Evolutionary conservation across 2,888 invertebrate species (phyloP).

Genomic region (Hylaea fasciaria): DNA sequence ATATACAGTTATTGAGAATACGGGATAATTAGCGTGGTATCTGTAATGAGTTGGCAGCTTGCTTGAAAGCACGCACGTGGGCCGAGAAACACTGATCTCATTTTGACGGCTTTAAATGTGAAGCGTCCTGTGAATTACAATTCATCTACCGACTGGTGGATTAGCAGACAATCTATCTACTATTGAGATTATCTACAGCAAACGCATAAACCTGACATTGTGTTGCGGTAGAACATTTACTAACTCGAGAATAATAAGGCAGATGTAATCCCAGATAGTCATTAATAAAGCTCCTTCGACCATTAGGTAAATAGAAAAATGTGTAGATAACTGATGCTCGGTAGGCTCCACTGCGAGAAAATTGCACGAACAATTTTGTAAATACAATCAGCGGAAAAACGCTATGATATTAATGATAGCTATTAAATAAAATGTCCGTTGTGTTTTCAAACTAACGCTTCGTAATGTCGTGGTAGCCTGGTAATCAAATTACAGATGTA

Average conservation of each 20-base stretch:
- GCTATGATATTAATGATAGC: slow-evolving; percentile 7
- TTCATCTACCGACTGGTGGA: not conserved
- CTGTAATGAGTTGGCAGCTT: slow-evolving; percentile 28
- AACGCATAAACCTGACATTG: too few relatives aligned
- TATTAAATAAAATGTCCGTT: slow-evolving; percentile 1
- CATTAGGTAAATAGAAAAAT: not conserved
- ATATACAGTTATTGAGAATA: slow-evolving; percentile 21
- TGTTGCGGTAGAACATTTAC: too few relatives aligned
- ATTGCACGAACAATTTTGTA: slow-evolving; percentile 4
- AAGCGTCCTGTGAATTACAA: not conserved
- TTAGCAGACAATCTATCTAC: not conserved
- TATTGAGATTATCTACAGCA: too few relatives aligned
- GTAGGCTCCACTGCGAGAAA: slow-evolving; percentile 8
- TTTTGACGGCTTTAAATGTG: not conserved
- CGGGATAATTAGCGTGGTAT: slow-evolving; percentile 40
- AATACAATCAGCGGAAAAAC: slow-evolving; percentile 3
- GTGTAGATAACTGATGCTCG: not conserved
- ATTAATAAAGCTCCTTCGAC: too few relatives aligned
- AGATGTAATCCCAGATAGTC: too few relatives aligned
- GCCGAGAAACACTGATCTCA: not conserved
- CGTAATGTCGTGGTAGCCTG: too few relatives aligned
- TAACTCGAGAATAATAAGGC: too few relatives aligned
- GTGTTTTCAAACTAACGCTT: not conserved
- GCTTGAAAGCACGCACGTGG: slow-evolving; percentile 15
- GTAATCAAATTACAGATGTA: too few relatives aligned